Evolutionary conservation across 2,888 invertebrate genomes (phyloP).

Genomic region (Nebria salina): DNA sequence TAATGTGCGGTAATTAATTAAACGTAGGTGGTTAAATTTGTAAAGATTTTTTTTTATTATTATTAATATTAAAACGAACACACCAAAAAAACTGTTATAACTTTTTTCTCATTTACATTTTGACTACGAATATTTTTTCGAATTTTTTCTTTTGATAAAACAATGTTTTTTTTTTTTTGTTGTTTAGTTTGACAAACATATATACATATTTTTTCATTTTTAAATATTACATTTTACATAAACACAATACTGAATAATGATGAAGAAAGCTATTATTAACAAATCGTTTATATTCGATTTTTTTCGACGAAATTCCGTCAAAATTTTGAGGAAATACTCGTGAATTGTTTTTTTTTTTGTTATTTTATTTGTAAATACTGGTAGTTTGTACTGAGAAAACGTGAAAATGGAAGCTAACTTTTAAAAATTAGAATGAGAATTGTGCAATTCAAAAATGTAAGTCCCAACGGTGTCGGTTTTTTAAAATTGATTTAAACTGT

Average conservation of each 20-base stretch:
- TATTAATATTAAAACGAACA: conserved; percentile 32
- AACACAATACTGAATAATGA: conserved; percentile 44
- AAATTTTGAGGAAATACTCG: background rate
- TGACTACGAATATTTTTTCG: conserved; percentile 21
- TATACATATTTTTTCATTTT: conserved; percentile 41
- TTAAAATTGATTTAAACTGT: conserved; percentile 11
- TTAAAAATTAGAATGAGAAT: background rate
- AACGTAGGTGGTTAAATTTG: background rate
- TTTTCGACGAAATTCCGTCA: background rate
- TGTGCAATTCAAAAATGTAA: background rate
- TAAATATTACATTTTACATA: conserved; percentile 41
- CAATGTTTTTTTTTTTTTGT: background rate
- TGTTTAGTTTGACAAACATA: conserved; percentile 30
- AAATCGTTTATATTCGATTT: conserved; percentile 33
- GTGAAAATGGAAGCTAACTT: background rate
- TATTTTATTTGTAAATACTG: background rate
- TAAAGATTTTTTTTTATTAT: conserved; percentile 11
- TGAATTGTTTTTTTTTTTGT: background rate
- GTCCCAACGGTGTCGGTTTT: background rate
- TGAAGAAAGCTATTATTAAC: conserved; percentile 30
- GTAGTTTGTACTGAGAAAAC: background rate
- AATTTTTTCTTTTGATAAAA: conserved; percentile 25
- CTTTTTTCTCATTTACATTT: conserved; percentile 30
- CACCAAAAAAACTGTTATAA: conserved; percentile 43
- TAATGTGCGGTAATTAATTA: too few relatives aligned